Conservation (phyloP, 2,113 vertebrate species). For the Esox niger region DNA sequence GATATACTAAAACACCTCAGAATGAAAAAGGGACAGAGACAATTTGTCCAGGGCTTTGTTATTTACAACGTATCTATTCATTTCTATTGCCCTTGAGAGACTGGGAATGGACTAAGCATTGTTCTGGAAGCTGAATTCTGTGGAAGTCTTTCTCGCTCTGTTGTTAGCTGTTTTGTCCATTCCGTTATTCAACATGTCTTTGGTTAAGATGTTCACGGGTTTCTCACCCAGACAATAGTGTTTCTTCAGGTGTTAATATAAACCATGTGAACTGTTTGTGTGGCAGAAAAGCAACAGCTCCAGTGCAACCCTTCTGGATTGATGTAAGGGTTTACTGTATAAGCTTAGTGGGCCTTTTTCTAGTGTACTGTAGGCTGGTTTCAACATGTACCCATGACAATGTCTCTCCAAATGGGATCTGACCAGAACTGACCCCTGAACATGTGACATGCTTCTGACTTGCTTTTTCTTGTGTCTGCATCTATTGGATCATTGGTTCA, state of each 20-base stretch:
- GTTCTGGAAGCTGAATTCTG: neutral
- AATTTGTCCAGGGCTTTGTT: neutral
- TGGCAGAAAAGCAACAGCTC: slow-evolving; percentile 16
- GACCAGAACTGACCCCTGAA: too few relatives aligned
- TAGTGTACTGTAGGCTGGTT: too few relatives aligned
- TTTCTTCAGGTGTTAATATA: slow-evolving; percentile 41
- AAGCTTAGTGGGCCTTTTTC: too few relatives aligned
- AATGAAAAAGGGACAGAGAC: too few relatives aligned
- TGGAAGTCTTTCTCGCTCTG: neutral
- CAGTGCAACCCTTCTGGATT: slow-evolving; percentile 8
- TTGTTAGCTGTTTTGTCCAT: neutral
- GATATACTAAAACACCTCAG: neutral
- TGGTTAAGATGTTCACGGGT: slow-evolving; percentile 45
- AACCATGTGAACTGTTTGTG: slow-evolving; percentile 19
- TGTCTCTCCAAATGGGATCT: too few relatives aligned
- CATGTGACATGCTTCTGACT: too few relatives aligned
- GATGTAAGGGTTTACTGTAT: too few relatives aligned
- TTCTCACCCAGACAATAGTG: slow-evolving; percentile 16
- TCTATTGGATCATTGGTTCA: neutral
- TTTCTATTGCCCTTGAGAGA: slow-evolving; percentile 20
- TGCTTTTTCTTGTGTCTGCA: too few relatives aligned
- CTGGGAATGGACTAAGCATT: neutral
- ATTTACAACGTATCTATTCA: slow-evolving; percentile 22
- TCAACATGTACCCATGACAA: too few relatives aligned
- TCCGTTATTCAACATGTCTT: slow-evolving; percentile 2